A percentile compares a stretch with the other conserved stretches of the same genome.
phyloP scores from a whole-genome alignment of 2,113 vertebrate species.

The Genyomyrus donnyi region DNA sequence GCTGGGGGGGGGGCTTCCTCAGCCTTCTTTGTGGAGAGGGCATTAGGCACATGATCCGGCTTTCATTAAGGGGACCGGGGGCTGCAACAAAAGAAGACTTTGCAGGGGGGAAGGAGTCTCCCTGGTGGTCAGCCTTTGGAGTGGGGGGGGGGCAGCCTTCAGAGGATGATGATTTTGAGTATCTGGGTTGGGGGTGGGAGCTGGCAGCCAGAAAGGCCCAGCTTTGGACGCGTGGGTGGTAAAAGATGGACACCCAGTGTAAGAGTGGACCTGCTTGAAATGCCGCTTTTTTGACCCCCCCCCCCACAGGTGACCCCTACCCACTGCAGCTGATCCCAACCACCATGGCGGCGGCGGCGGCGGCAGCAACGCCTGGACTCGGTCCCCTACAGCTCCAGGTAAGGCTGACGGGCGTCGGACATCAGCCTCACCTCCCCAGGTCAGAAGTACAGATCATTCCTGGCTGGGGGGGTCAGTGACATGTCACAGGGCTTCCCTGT shows the following conservation, averaged over 20 bases:
- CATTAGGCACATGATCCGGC: slow-evolving; percentile 71
- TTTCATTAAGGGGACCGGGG: slow-evolving; percentile 69
- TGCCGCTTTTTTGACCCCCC: slow-evolving; percentile 66
- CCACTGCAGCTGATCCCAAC: slow-evolving; percentile 98
- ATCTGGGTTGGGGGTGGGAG: background rate
- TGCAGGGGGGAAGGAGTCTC: slow-evolving; percentile 69
- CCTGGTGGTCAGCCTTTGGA: slow-evolving; percentile 77
- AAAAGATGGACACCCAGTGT: background rate
- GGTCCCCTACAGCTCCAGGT: slow-evolving; percentile 96
- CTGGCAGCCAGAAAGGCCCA: background rate
- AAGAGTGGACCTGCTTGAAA: slow-evolving; percentile 55
- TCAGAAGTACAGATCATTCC: background rate
- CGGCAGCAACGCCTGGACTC: slow-evolving; percentile 84
- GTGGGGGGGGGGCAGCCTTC: slow-evolving; percentile 32
- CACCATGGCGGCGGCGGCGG: slow-evolving; percentile 94
- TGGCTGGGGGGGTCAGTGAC: background rate
- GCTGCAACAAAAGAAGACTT: slow-evolving; percentile 74
- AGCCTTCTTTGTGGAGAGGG: slow-evolving; percentile 72
- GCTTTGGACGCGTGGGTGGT: slow-evolving; percentile 17
- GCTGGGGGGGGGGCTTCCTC: slow-evolving; percentile 60
- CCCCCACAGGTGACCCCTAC: slow-evolving; percentile 89
- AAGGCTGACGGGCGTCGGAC: slow-evolving; percentile 39
- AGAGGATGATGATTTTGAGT: background rate
- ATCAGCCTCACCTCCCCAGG: background rate
- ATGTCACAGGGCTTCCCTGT: background rate